Evolutionary conservation across 2,888 invertebrate genomes (phyloP).

Genomic region (Andrena haemorrhoa): DNA sequence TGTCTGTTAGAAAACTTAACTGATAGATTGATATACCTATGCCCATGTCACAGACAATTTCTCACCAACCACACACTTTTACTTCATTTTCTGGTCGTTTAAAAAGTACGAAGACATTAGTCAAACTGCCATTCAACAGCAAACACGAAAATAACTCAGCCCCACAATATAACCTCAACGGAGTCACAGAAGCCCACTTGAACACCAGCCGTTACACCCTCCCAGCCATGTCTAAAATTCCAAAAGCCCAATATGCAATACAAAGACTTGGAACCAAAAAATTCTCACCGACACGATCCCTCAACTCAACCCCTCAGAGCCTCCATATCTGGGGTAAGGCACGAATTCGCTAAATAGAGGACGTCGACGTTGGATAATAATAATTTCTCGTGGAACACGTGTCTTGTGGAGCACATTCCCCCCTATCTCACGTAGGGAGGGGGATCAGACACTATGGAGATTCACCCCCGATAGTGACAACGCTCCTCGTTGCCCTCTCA

Average conservation of each 20-base stretch:
- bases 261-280: background rate
- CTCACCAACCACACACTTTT: background rate
- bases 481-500: conserved; percentile 63
- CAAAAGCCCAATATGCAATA: background rate
- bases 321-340: background rate
- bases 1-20: too few species aligned
- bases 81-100: background rate
- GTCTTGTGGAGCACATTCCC: conserved; percentile 8
- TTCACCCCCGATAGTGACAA: conserved; percentile 58
- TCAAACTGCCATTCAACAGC: background rate
- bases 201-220: background rate
- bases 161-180: background rate
- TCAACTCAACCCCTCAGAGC: too few species aligned
- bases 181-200: background rate
- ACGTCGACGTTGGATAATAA: conserved; percentile 19
- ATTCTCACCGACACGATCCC: background rate
- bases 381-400: conserved; percentile 30
- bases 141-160: background rate
- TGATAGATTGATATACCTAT: background rate
- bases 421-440: background rate
- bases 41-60: background rate
- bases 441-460: conserved; percentile 49
- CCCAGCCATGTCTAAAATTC: background rate
- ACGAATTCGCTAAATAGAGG: background rate
- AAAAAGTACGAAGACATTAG: background rate